phyloP scores from a whole-genome alignment of 1,140 invertebrate species.

The Tenebrio molitor region DNA sequence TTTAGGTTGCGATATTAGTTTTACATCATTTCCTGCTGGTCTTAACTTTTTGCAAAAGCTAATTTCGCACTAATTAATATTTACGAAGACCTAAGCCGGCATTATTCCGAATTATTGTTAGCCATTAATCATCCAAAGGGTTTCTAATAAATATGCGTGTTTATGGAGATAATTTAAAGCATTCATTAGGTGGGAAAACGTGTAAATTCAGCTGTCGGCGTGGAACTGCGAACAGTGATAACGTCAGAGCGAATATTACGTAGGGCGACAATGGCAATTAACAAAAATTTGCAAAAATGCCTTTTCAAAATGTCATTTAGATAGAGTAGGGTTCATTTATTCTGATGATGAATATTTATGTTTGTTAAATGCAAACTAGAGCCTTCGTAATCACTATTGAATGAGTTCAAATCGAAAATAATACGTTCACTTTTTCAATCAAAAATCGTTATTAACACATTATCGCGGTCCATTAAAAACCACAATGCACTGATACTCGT shows the following conservation, averaged over 20 bases:
- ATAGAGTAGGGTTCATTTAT: constrained; percentile 34
- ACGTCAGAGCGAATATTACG: constrained; percentile 44
- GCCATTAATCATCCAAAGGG: constrained; percentile 48
- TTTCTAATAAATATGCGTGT: constrained; percentile 51
- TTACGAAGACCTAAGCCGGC: constrained; percentile 31
- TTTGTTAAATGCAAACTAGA: constrained; percentile 38
- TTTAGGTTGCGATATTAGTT: not conserved
- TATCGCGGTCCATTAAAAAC: constrained; percentile 1
- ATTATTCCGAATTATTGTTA: constrained; percentile 46
- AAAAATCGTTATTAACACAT: constrained; percentile 15
- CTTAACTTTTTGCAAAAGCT: not conserved
- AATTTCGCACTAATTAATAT: constrained; percentile 42
- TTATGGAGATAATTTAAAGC: constrained; percentile 48
- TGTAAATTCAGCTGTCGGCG: constrained; percentile 36
- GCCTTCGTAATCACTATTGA: constrained; percentile 35
- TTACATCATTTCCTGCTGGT: not conserved
- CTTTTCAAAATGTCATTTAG: constrained; percentile 50
- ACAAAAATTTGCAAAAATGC: constrained; percentile 45
- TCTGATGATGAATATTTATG: constrained; percentile 47
- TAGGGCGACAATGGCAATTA: constrained; percentile 41
- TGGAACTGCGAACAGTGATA: constrained; percentile 46
- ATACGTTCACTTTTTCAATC: constrained; percentile 23
- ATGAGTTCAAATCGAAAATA: constrained; percentile 44
- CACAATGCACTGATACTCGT: too few species aligned
- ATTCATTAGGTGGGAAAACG: constrained; percentile 44